These are phyloP conservation scores for Drosophila pallidifrons DNA, from an alignment of 1,140 invertebrate genomes.

Conservation along the genomic window DNA sequence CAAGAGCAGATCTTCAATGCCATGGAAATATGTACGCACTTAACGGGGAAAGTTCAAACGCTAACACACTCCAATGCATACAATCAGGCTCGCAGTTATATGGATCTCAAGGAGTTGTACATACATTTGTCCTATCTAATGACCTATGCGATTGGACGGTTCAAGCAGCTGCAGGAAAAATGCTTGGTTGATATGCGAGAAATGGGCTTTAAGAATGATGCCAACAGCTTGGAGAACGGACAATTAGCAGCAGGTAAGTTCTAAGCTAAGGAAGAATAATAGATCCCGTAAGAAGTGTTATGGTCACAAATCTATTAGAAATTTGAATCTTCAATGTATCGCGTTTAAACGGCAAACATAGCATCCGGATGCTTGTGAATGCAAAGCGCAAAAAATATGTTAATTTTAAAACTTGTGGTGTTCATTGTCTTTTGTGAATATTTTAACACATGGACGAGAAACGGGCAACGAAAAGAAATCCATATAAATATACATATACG, in stretches of 20 bases:
- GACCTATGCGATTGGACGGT: slow-evolving; percentile 83
- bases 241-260: slow-evolving; percentile 82
- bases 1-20: slow-evolving; percentile 82
- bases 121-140: slow-evolving; percentile 84
- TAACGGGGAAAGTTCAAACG: slow-evolving; percentile 78
- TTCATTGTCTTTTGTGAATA: slow-evolving; percentile 72
- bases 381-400: neutral
- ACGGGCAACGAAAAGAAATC: slow-evolving; percentile 3
- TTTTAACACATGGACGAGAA: slow-evolving; percentile 77
- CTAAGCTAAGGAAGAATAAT: neutral
- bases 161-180: slow-evolving; percentile 82
- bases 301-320: neutral
- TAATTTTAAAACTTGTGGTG: slow-evolving; percentile 25
- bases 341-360: neutral
- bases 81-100: slow-evolving; percentile 69
- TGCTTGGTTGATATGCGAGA: slow-evolving; percentile 80
- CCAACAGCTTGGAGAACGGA: slow-evolving; percentile 79
- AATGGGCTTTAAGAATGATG: slow-evolving; percentile 81
- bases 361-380: slow-evolving; percentile 6
- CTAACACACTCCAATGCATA: slow-evolving; percentile 84
- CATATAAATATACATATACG: neutral
- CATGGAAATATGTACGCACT: slow-evolving; percentile 83
- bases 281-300: neutral
- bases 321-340: neutral
- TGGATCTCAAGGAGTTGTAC: slow-evolving; percentile 82